phyloP scores from a whole-genome alignment of 2,888 invertebrate species.

The Eristalinus sepulchralis region DNA sequence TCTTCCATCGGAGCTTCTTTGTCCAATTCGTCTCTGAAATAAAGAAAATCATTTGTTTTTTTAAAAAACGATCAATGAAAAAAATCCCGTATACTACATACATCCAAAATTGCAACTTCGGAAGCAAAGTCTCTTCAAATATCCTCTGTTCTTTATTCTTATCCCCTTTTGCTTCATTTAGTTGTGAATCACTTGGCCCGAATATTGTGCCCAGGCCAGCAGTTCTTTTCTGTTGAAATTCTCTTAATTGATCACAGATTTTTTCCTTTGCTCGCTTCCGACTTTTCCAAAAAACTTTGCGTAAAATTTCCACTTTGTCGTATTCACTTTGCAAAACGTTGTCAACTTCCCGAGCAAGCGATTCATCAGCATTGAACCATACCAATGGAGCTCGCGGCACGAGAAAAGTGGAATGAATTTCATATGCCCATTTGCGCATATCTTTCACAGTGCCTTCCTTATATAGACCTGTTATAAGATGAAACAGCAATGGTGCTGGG shows the following conservation, averaged over 20 bases:
- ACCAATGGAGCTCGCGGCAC: conserved; percentile 88
- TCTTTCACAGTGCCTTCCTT: conserved; percentile 93
- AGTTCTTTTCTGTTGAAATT: conserved; percentile 90
- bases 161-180: conserved; percentile 90
- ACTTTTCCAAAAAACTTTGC: conserved; percentile 94
- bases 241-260: conserved; percentile 80
- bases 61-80: not conserved
- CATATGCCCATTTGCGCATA: conserved; percentile 99
- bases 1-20: conserved; percentile 83
- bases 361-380: conserved; percentile 84
- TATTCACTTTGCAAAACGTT: conserved; percentile 90
- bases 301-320: conserved; percentile 94
- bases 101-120: conserved; percentile 87
- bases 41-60: conserved; percentile 30
- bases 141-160: conserved; percentile 88
- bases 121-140: conserved; percentile 87
- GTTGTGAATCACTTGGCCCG: conserved; percentile 91
- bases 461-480: conserved; percentile 95
- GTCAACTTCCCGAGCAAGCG: conserved; percentile 94
- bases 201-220: conserved; percentile 94
- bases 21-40: conserved; percentile 84
- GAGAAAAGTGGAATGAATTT: conserved; percentile 97
- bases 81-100: conserved; percentile 78
- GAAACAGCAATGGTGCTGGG: conserved; percentile 86
- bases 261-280: conserved; percentile 84